Evolutionary conservation across 1,140 invertebrate genomes (phyloP).

Genomic region (Batillaria attramentaria): DNA sequence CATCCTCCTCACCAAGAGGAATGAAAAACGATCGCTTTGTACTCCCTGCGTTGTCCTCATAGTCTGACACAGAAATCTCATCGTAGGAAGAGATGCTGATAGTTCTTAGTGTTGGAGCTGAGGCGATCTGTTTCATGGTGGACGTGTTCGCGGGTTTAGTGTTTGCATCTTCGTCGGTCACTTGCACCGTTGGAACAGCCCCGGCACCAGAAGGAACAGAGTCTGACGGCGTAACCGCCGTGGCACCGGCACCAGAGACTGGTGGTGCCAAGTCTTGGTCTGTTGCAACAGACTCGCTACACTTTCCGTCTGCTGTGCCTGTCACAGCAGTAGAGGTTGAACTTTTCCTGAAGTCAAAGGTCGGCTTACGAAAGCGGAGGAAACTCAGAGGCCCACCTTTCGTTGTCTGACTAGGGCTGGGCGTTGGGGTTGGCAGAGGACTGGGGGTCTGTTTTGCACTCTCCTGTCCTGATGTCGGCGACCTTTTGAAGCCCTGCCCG

Average conservation of each 20-base stretch:
- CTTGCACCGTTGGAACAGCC: conserved; percentile 11
- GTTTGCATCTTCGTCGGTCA: neutral
- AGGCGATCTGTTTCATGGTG: neutral
- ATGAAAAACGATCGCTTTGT: neutral
- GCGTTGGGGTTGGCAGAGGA: conserved; percentile 8
- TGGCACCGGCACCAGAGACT: too few relatives aligned
- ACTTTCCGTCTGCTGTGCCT: too few relatives aligned
- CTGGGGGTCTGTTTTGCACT: conserved; percentile 10
- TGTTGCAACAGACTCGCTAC: too few relatives aligned
- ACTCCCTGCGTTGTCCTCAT: neutral
- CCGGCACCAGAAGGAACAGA: too few relatives aligned
- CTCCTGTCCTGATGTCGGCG: neutral
- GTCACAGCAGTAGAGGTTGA: conserved; percentile 1
- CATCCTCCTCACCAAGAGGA: neutral
- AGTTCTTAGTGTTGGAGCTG: neutral
- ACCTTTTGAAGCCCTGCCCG: too few relatives aligned
- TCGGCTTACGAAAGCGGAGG: conserved; percentile 20
- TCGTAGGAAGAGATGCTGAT: conserved; percentile 15
- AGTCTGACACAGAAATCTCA: neutral
- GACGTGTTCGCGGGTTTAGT: neutral
- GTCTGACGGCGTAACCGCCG: too few relatives aligned
- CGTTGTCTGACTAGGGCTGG: conserved; percentile 24
- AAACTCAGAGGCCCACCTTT: conserved; percentile 26
- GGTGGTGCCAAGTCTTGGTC: too few relatives aligned
- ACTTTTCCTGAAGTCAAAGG: conserved; percentile 20